Evolutionary conservation across 2,888 invertebrate species (phyloP), one percentile per base, ranked within the genome.

Genomic region (Crepidodera aurea): DNA sequence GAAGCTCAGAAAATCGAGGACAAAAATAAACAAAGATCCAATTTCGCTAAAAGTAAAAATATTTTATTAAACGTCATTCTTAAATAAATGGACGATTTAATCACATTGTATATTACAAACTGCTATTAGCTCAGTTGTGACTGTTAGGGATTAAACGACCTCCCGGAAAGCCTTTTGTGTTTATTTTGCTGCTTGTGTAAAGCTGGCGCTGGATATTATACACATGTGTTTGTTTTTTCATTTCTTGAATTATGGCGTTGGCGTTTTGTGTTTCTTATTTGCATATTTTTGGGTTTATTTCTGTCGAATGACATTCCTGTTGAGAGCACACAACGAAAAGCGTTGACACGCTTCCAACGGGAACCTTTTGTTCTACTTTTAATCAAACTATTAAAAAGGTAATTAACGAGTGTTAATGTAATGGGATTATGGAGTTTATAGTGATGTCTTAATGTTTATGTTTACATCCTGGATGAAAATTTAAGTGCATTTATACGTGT

Each of bases 171-270:
- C 51, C 51, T 57, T 61, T 56, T 57, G 62, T 65, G 62, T 66
- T 65, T 66, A 63, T 63, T 63, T 66, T 63, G 58, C 61, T 61
- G 58, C 44, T 61, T 55, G 58, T 61, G 48, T 51, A 63, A 66
- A 51, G 60, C 54, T 59, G 27, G 56, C 54, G 44, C 34, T 51
- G 61, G 61, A 56, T 61, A 57, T 59, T 61, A 58, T 64, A 60
- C 64, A 62, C 60, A 64, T 66, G 66, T 64, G 62, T 62, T 61
- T 63, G 51, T 55, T 64, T 64, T 64, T 64, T 66, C 50, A 57
- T 60, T 58, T 63, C 60, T 48, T 62, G 57, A 57, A 50, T 48
- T 57, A 57, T 57, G 48, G 39, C 39, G 16, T 48, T 48, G 48
- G 57, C 57, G 46, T 57, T 57, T 48, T 57, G 39, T 39, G 27